These are phyloP conservation scores for Conus betulinus DNA, from an alignment of 1,140 invertebrate species.

Conservation along the genomic window DNA sequence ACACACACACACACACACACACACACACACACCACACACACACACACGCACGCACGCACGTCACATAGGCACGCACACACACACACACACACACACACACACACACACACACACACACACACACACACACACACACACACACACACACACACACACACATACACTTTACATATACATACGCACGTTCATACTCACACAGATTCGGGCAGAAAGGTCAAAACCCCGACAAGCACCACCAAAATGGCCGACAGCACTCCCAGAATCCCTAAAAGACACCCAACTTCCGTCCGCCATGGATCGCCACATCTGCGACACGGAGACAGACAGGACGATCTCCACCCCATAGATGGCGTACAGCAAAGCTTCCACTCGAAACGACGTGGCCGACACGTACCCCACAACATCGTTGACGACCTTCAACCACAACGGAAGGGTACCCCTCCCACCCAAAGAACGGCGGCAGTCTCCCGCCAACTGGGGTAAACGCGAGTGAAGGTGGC, in stretches of 20 bases:
- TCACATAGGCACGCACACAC: no score
- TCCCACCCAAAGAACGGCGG: not conserved
- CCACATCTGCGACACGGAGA: not conserved
- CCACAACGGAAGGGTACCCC: not conserved
- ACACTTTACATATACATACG: no score
- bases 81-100: no score
- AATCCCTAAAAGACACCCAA: not conserved
- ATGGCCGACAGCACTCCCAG: conserved; percentile 27
- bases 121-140: no score
- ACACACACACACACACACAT: no score
- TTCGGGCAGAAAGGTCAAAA: conserved; percentile 7
- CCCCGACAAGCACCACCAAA: not conserved
- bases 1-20: not conserved
- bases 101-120: no score
- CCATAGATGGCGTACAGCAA: not conserved
- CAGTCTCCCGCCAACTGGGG: not conserved
- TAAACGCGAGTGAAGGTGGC: not conserved
- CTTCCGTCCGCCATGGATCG: conserved; percentile 11
- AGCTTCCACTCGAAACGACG: not conserved
- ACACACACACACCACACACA: not conserved
- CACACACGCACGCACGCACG: not conserved
- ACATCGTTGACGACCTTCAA: not conserved
- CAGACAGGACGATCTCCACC: not conserved
- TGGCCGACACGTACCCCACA: not conserved
- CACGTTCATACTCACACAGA: not conserved